phyloP scores from a whole-genome alignment of 2,113 vertebrate genomes.

The Polypterus senegalus region DNA sequence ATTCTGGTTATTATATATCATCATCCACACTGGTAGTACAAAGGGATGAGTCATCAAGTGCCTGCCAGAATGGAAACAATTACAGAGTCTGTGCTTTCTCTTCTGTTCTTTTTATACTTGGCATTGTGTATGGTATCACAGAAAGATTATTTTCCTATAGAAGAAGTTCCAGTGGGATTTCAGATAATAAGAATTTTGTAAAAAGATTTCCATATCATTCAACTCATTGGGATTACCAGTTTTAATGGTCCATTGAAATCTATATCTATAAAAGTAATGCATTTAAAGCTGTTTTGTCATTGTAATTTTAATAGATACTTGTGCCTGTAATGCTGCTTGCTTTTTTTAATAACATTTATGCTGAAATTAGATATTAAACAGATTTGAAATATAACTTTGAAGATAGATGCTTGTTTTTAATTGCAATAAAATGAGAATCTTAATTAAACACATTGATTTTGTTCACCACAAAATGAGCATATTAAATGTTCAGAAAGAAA shows the following conservation, averaged over 20 bases:
- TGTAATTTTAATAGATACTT: not conserved
- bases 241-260: not conserved
- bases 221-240: not conserved
- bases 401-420: no score
- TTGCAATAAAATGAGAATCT: no score
- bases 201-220: not conserved
- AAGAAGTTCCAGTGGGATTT: not conserved
- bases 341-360: not conserved
- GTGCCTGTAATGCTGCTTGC: not conserved
- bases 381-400: no score
- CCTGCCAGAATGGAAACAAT: not conserved
- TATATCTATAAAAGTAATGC: not conserved
- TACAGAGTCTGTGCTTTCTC: not conserved
- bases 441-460: no score
- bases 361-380: not conserved
- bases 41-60: not conserved
- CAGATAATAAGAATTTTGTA: not conserved
- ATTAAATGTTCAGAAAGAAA: no score
- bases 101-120: no score
- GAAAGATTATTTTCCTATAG: not conserved
- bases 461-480: no score
- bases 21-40: not conserved
- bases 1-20: not conserved
- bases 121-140: not conserved
- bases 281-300: not conserved